A percentile compares a stretch with the other conserved stretches of the same genome.
Conservation (phyloP, 2,113 vertebrate genomes). For the Pavo muticus region DNA sequence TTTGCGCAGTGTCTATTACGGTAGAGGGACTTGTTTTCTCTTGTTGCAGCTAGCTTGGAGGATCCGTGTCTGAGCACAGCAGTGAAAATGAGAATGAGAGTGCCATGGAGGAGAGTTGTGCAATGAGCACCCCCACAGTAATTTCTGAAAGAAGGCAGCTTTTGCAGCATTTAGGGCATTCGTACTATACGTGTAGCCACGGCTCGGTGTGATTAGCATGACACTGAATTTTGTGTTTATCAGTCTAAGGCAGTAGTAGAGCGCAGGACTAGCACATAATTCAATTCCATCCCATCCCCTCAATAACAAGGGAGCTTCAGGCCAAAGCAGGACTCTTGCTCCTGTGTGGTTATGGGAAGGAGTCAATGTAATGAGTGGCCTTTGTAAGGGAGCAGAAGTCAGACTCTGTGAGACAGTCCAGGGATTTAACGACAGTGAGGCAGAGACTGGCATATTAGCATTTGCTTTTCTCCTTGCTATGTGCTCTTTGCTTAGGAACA, state of each 20-base stretch:
- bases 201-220: background rate
- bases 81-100: background rate
- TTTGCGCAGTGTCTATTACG: background rate
- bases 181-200: background rate
- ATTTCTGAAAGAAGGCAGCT: background rate
- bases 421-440: background rate
- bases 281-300: background rate
- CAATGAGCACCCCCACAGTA: background rate
- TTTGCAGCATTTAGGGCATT: background rate
- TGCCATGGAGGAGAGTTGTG: background rate
- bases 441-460: background rate
- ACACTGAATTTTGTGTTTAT: conserved; percentile 1
- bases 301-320: background rate
- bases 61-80: background rate
- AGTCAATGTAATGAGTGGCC: background rate
- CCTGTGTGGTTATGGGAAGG: background rate
- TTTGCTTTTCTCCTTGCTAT: background rate
- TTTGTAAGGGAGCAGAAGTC: background rate
- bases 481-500: background rate
- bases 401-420: background rate
- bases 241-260: background rate
- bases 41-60: background rate
- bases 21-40: background rate
- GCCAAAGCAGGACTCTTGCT: background rate
- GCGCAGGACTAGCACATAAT: background rate